Conservation (phyloP, 2,113 vertebrate species). For the Dolichotis patagonum region DNA sequence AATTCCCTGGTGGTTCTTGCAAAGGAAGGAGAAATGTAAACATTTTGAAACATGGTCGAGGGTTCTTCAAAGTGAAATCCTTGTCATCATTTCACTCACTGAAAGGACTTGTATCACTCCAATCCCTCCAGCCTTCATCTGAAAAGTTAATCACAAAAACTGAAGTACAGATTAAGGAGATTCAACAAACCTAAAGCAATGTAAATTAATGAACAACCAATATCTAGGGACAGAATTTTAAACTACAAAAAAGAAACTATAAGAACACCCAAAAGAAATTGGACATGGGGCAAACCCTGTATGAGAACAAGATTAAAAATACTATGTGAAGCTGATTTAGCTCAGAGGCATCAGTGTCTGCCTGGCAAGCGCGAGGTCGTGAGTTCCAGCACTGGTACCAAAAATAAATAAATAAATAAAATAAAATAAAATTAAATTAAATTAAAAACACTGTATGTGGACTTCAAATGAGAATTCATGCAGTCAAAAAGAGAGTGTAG, state of each 20-base stretch:
- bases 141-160: neutral
- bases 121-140: fast-evolving
- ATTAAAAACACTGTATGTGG: too few relatives aligned
- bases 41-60: neutral
- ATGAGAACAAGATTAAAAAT: neutral
- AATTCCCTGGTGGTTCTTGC: neutral
- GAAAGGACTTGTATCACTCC: neutral
- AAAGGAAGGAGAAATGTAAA: neutral
- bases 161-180: neutral
- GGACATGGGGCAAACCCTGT: neutral
- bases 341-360: too few relatives aligned
- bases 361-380: too few relatives aligned
- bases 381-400: too few relatives aligned
- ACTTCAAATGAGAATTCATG: neutral
- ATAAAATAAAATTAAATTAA: too few relatives aligned
- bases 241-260: neutral
- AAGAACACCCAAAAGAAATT: neutral
- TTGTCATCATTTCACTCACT: neutral
- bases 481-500: neutral
- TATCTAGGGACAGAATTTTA: neutral
- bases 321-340: too few relatives aligned
- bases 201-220: neutral
- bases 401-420: too few relatives aligned
- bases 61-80: neutral
- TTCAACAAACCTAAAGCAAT: neutral